Conservation (phyloP, 2,888 invertebrate genomes). For the Eupithecia insigniata region DNA sequence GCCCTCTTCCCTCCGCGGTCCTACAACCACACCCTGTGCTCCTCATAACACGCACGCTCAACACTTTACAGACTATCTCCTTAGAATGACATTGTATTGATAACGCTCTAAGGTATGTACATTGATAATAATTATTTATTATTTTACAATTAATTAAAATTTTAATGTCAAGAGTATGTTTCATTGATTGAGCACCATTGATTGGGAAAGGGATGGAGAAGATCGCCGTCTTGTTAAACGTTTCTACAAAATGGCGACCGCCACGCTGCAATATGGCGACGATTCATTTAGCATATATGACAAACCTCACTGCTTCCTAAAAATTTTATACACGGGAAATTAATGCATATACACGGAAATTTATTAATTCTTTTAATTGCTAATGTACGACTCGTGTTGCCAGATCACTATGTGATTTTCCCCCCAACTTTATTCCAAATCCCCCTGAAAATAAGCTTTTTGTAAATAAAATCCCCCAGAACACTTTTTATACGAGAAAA, state of each 20-base stretch:
- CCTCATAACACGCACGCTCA: conserved; percentile 73
- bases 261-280: background rate
- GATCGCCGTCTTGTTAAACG: conserved; percentile 19
- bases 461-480: too few species aligned
- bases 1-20: conserved; percentile 66
- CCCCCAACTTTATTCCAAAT: too few species aligned
- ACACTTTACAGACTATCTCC: conserved; percentile 79
- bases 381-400: too few species aligned
- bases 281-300: background rate
- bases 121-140: conserved; percentile 73
- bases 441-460: too few species aligned
- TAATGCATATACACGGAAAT: too few species aligned
- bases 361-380: background rate
- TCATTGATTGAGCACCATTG: conserved; percentile 42
- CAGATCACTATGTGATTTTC: too few species aligned
- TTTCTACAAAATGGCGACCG: conserved; percentile 5
- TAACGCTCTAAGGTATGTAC: conserved; percentile 61
- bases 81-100: conserved; percentile 72
- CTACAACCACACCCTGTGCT: conserved; percentile 77
- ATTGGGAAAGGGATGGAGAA: background rate
- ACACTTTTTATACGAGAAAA: too few species aligned
- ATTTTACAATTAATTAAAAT: conserved; percentile 66
- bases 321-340: too few species aligned
- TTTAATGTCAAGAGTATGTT: conserved; percentile 59
- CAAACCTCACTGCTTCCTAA: background rate